Evolutionary conservation across 1,140 invertebrate genomes (phyloP).

Genomic region (Neomicropteryx cornuta): DNA sequence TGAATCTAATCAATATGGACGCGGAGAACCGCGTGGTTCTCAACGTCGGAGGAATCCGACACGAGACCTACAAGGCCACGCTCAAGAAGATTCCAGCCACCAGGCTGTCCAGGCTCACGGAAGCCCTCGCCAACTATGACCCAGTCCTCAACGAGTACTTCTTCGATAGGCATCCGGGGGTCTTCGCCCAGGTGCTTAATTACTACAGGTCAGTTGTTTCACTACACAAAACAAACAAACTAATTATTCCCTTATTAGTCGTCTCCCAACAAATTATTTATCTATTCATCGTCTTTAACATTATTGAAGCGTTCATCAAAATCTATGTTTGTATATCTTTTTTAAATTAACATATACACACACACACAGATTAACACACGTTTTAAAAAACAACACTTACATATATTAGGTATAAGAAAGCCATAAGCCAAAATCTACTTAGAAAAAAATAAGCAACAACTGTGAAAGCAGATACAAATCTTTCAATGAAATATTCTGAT

Average conservation of each 20-base stretch:
- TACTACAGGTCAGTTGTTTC: constrained; percentile 59
- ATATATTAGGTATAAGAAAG: no score
- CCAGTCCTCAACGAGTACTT: constrained; percentile 96
- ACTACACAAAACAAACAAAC: constrained; percentile 2
- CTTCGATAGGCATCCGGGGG: constrained; percentile 96
- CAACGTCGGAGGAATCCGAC: constrained; percentile 95
- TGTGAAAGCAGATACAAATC: no score
- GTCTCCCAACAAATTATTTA: no score
- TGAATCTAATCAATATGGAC: constrained; percentile 80
- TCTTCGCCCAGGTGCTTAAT: constrained; percentile 90
- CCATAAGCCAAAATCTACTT: no score
- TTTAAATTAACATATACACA: no score
- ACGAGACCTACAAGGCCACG: constrained; percentile 90
- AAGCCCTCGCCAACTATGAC: constrained; percentile 89
- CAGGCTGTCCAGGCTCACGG: constrained; percentile 75
- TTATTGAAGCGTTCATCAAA: no score
- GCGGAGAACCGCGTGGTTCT: constrained; percentile 95
- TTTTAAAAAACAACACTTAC: no score
- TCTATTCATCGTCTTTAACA: no score
- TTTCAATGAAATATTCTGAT: no score
- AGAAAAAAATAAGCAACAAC: no score
- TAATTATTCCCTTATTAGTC: constrained; percentile 5
- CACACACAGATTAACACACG: no score
- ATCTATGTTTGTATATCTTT: no score
- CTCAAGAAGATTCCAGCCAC: constrained; percentile 93